These are phyloP conservation scores for Pollachius pollachius DNA, from an alignment of 2,113 vertebrate genomes.

Conservation along the genomic window DNA sequence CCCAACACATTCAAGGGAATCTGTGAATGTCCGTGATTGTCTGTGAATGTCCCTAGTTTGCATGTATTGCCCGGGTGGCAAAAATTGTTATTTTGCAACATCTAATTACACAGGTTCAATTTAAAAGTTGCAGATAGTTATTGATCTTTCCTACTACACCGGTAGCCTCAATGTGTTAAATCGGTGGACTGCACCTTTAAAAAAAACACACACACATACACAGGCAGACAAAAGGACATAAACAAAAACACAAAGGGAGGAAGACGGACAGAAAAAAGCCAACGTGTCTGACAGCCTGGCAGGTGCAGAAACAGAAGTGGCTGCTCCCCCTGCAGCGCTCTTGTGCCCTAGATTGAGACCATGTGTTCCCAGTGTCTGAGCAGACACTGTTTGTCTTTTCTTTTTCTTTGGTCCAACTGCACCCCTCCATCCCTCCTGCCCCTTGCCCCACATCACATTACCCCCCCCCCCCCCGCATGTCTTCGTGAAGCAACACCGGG, in stretches of 20 bases:
- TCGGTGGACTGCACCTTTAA: neutral
- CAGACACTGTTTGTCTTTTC: too few species aligned
- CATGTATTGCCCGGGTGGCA: too few species aligned
- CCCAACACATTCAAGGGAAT: too few species aligned
- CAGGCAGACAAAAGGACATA: neutral
- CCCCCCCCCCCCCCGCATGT: constrained; percentile 19
- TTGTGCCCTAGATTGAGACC: constrained; percentile 20
- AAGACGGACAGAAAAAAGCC: neutral
- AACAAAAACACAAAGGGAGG: neutral
- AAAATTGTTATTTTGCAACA: too few species aligned
- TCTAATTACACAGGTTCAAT: too few species aligned
- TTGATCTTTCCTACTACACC: too few species aligned
- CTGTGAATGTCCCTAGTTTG: too few species aligned
- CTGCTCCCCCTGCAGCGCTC: constrained; percentile 23
- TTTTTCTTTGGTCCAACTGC: neutral
- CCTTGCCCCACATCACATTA: too few species aligned
- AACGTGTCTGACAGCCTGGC: neutral
- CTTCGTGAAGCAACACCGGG: constrained; percentile 41
- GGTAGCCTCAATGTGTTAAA: too few species aligned
- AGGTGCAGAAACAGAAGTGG: neutral
- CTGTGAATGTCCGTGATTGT: too few species aligned
- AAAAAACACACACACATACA: neutral
- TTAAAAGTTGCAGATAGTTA: too few species aligned
- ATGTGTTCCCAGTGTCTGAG: too few species aligned
- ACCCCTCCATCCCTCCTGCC: constrained; percentile 36